Percentiles rank a stretch among this genome's conserved stretches.
Evolutionary conservation across 2,888 invertebrate genomes (phyloP).

Genomic region (Drosophila limbata): DNA sequence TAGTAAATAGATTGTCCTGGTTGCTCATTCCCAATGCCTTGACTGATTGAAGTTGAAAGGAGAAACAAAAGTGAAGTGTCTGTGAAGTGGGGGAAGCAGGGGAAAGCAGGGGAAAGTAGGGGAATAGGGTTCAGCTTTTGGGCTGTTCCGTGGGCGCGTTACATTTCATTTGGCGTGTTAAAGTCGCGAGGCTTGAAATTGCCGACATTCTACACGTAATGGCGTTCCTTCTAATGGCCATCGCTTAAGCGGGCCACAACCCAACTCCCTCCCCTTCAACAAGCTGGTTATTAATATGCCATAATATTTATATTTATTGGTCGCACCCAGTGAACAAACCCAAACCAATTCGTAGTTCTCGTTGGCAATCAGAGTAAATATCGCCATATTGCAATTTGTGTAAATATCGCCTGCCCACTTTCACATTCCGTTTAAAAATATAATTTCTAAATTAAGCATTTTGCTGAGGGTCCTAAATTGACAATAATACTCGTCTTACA

Average conservation of each 20-base stretch:
- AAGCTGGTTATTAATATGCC: slow-evolving; percentile 65
- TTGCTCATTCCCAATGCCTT: slow-evolving; percentile 9
- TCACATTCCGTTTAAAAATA: slow-evolving; percentile 23
- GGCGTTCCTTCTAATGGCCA: slow-evolving; percentile 51
- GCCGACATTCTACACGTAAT: slow-evolving; percentile 59
- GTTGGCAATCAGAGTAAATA: slow-evolving; percentile 31
- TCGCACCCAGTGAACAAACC: slow-evolving; percentile 9
- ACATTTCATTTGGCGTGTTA: slow-evolving; percentile 63
- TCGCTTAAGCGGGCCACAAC: slow-evolving; percentile 28
- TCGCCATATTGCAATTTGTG: no score
- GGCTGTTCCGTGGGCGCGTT: slow-evolving; percentile 44
- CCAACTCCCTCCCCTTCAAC: slow-evolving; percentile 5
- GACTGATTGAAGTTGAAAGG: slow-evolving; percentile 44
- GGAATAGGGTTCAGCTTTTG: background rate
- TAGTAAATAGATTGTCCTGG: slow-evolving; percentile 31
- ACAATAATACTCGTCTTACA: background rate
- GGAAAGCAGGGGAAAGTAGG: background rate
- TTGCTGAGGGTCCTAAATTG: background rate
- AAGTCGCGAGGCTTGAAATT: slow-evolving; percentile 65
- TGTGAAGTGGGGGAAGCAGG: background rate
- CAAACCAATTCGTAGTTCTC: background rate
- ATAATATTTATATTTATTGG: slow-evolving; percentile 56
- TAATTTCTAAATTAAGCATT: slow-evolving; percentile 22
- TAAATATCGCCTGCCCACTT: background rate
- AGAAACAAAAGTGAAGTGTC: background rate